Evolutionary conservation across 2,888 invertebrate species (phyloP), one percentile per base, ranked within the genome.

Genomic region (Pycnomerus fuliginosus): DNA sequence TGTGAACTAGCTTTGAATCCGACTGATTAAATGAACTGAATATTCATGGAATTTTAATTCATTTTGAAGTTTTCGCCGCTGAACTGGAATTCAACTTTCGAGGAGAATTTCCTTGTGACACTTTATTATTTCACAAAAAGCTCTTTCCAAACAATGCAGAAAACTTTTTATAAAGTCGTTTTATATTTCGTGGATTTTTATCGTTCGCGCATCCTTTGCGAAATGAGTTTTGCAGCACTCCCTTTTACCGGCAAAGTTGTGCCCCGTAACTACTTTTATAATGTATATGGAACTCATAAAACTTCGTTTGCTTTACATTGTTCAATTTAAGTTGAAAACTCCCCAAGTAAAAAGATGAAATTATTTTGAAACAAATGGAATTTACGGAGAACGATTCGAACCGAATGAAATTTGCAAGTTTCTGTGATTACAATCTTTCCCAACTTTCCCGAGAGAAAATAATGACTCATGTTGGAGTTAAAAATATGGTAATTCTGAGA

Each of bases 281-380:
- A 68, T 67, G 67, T 64, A 64, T 63, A 65, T 62, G 60, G 63
- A 65, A 65, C 61, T 65, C 66, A 62, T 67, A 66, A 68, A 68
- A 67, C 65, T 67, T 65, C 63, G 66, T 65, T 67, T 65, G 63
- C 63, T 66, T 64, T 65, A 65, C 67, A 65, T 67, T 65, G 65
- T 66, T 62, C 66, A 68, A 67, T 66, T 67, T 66, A 67, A 67
- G 67, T 65, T 62, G 58, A 60, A 64, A 66, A 65, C 62, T 62
- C 61, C 46, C n/a, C 50, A 45, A 52, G 55, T 58, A 62, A 65
- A 62, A 62, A 65, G 62, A 62, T 60, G 61, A 61, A 68, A 68
- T 68, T 67, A 67, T 68, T 67, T 61, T 58, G 66, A 66, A 67
- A 65, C 65, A 65, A 68, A 69, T 62, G 67, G 64, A 67, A 67